A percentile compares a stretch with the other conserved stretches of the same genome.
Evolutionary conservation across 64 coral and sea anemone species (phyloP).

Genomic region (Porites australiensis): DNA sequence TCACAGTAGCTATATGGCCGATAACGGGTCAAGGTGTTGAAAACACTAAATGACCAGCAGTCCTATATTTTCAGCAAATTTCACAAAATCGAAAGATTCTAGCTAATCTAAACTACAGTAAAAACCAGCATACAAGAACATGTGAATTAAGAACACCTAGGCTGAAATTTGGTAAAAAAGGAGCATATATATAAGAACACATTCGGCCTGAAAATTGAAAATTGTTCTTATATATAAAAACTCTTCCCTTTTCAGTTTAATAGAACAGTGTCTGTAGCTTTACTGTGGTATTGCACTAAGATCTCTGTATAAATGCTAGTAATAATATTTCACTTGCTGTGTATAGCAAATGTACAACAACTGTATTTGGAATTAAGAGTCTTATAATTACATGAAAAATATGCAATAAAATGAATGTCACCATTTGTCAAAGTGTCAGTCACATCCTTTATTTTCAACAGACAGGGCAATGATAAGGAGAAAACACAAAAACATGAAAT

Average conservation of each 20-base stretch:
- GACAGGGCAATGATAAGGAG: slow-evolving; percentile 12
- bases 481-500: slow-evolving; percentile 7
- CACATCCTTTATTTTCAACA: slow-evolving; percentile 14
- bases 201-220: slow-evolving; percentile 30
- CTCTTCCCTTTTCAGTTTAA: slow-evolving; percentile 19
- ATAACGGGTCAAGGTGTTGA: too few relatives aligned
- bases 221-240: slow-evolving; percentile 32
- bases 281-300: slow-evolving; percentile 66
- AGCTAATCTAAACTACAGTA: too few relatives aligned
- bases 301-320: slow-evolving; percentile 95
- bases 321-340: slow-evolving; percentile 49
- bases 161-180: too few relatives aligned
- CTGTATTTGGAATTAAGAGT: slow-evolving; percentile 40
- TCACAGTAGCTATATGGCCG: too few relatives aligned
- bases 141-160: too few relatives aligned
- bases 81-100: too few relatives aligned
- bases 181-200: slow-evolving; percentile 31
- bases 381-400: slow-evolving; percentile 40
- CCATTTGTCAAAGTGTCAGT: slow-evolving; percentile 23
- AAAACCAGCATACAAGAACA: too few relatives aligned
- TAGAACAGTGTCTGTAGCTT: slow-evolving; percentile 55
- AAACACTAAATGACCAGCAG: too few relatives aligned
- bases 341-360: slow-evolving; percentile 48
- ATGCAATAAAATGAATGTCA: too few relatives aligned
- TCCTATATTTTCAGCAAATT: too few relatives aligned